Evolutionary conservation across 1,140 invertebrate species (phyloP).

Genomic region (Tyrophagus putrescentiae): DNA sequence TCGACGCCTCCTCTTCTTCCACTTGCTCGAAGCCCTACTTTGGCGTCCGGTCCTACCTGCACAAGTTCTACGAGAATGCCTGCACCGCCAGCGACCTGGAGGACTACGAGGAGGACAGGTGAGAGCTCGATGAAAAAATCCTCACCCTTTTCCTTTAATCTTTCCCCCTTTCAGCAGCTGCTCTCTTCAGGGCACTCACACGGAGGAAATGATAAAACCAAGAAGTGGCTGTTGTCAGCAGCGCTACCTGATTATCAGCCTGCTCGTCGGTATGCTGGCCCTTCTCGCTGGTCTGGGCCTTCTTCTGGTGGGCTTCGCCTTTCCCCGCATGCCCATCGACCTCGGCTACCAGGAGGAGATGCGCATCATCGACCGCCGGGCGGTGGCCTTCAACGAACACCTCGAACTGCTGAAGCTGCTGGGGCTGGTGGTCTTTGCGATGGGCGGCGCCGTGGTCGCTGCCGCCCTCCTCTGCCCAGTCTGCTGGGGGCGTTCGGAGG

Average conservation of each 20-base stretch:
- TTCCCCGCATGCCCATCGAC: constrained; percentile 37
- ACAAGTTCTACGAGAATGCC: constrained; percentile 27
- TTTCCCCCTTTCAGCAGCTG: background rate
- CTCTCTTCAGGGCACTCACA: too few relatives aligned
- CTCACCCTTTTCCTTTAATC: too few relatives aligned
- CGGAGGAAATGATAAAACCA: too few relatives aligned
- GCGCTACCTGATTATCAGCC: too few relatives aligned
- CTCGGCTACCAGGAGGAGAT: constrained; percentile 34
- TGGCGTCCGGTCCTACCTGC: constrained; percentile 27
- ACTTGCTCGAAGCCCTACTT: too few relatives aligned
- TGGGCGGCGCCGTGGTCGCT: constrained; percentile 38
- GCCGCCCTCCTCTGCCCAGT: constrained; percentile 38
- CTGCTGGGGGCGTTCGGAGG: constrained; percentile 35
- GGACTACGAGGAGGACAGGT: constrained; percentile 22
- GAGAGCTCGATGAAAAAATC: too few relatives aligned
- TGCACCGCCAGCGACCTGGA: constrained; percentile 21
- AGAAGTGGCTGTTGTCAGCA: too few relatives aligned
- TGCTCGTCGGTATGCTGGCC: too few relatives aligned
- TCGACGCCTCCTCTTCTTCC: too few relatives aligned
- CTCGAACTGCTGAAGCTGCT: constrained; percentile 40
- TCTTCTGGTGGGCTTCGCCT: constrained; percentile 40
- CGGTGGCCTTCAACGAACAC: constrained; percentile 38
- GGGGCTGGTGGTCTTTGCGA: constrained; percentile 39
- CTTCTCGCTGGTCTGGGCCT: too few relatives aligned
- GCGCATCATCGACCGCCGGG: constrained; percentile 37